These are phyloP conservation scores for Scaptomyza tumidula DNA, from an alignment of 2,888 invertebrate genomes.

Conservation along the genomic window DNA sequence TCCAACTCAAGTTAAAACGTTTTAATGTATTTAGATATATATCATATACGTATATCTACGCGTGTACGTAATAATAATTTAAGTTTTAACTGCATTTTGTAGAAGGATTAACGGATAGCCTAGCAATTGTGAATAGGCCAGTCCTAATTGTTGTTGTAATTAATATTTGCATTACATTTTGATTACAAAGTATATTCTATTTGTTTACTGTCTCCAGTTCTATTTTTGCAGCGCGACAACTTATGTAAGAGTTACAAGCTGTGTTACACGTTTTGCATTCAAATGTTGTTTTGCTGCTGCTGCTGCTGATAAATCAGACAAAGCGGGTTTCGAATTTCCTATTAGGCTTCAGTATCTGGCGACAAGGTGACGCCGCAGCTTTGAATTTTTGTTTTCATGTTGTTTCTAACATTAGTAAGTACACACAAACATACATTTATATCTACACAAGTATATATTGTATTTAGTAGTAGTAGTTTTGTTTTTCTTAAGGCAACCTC, in stretches of 20 bases:
- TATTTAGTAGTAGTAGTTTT: neutral
- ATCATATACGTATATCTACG: no score
- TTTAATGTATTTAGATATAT: no score
- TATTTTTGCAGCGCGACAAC: conserved; percentile 47
- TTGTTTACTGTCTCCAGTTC: conserved; percentile 58
- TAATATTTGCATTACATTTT: conserved; percentile 39
- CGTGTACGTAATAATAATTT: neutral
- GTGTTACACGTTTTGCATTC: conserved; percentile 69
- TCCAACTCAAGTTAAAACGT: no score
- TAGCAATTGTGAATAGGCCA: neutral
- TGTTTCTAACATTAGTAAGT: conserved; percentile 23
- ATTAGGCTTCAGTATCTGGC: conserved; percentile 43
- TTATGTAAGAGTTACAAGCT: conserved; percentile 69
- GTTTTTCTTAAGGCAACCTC: conserved; percentile 15
- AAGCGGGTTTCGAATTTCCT: conserved; percentile 69
- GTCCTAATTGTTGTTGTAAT: neutral
- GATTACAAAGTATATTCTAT: conserved; percentile 42
- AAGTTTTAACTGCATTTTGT: neutral
- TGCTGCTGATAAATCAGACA: conserved; percentile 59
- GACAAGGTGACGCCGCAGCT: conserved; percentile 63
- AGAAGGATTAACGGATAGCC: neutral
- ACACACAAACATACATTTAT: neutral
- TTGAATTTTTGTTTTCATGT: conserved; percentile 45
- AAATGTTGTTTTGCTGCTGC: conserved; percentile 25
- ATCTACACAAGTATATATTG: neutral